Conservation (phyloP, 2,888 invertebrate species). For the Diaperis boleti region DNA sequence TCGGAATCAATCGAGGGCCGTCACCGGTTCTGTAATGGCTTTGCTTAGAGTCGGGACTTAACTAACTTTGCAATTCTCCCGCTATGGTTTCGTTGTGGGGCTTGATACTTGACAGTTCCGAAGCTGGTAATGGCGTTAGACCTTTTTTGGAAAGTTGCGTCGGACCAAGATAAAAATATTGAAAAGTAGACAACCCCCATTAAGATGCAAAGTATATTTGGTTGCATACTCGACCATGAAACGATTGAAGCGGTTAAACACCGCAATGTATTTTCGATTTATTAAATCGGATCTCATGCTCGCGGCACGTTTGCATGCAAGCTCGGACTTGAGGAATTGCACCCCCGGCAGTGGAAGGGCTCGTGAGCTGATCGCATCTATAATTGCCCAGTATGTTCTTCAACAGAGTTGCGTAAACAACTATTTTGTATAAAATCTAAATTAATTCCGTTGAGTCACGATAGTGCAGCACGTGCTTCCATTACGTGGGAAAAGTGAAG, state of each 20-base stretch:
- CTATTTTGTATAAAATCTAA: constrained; percentile 40
- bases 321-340: constrained; percentile 15
- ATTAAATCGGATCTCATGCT: constrained; percentile 29
- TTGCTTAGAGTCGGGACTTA: constrained; percentile 37
- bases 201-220: no score
- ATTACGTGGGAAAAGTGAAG: constrained; percentile 3
- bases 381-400: constrained; percentile 40
- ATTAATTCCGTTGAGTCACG: constrained; percentile 39
- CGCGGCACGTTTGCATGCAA: constrained; percentile 32
- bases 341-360: constrained; percentile 10
- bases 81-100: constrained; percentile 39
- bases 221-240: not conserved
- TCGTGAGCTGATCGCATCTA: constrained; percentile 41
- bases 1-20: constrained; percentile 22
- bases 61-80: constrained; percentile 43
- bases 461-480: constrained; percentile 32
- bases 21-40: constrained; percentile 22
- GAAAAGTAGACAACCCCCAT: no score
- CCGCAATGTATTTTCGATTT: constrained; percentile 31
- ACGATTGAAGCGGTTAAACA: constrained; percentile 16
- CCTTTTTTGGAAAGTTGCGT: constrained; percentile 40
- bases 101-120: constrained; percentile 39
- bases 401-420: constrained; percentile 39
- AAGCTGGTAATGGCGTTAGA: constrained; percentile 41
- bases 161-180: not conserved